Conservation (phyloP, 2,113 vertebrate genomes). For the Spheniscus mendiculus region DNA sequence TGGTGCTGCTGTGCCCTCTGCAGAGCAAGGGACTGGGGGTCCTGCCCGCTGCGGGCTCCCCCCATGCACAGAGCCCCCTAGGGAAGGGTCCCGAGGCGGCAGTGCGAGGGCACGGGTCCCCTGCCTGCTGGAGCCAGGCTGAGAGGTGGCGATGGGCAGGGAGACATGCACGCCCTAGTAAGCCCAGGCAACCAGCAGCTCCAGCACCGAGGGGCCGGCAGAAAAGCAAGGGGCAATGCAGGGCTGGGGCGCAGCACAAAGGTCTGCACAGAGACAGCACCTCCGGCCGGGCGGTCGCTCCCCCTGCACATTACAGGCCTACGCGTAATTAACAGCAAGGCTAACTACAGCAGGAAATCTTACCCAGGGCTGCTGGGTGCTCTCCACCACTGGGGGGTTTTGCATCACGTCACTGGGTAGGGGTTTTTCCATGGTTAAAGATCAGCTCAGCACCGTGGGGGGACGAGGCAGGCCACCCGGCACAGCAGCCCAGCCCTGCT, state of each 20-base stretch:
- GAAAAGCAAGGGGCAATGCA: background rate
- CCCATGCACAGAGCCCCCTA: accelerated
- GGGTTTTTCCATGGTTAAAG: background rate
- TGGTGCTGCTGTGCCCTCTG: background rate
- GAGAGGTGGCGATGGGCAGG: background rate
- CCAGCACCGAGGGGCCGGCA: background rate
- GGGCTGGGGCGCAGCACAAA: background rate
- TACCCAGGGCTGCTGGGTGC: background rate
- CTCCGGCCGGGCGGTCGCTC: accelerated
- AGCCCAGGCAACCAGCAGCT: background rate
- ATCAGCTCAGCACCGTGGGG: accelerated
- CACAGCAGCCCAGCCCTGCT: background rate
- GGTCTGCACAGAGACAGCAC: background rate
- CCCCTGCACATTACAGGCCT: background rate
- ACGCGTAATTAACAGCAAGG: background rate
- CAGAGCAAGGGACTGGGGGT: background rate
- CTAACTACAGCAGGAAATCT: background rate
- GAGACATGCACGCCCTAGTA: accelerated
- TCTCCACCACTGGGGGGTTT: background rate
- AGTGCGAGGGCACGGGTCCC: background rate
- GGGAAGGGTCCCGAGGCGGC: background rate
- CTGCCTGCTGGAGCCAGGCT: background rate
- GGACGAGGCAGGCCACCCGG: accelerated
- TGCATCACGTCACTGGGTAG: background rate
- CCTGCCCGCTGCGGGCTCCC: background rate